Conservation (phyloP, 2,113 vertebrate genomes). For the Megalops atlanticus region DNA sequence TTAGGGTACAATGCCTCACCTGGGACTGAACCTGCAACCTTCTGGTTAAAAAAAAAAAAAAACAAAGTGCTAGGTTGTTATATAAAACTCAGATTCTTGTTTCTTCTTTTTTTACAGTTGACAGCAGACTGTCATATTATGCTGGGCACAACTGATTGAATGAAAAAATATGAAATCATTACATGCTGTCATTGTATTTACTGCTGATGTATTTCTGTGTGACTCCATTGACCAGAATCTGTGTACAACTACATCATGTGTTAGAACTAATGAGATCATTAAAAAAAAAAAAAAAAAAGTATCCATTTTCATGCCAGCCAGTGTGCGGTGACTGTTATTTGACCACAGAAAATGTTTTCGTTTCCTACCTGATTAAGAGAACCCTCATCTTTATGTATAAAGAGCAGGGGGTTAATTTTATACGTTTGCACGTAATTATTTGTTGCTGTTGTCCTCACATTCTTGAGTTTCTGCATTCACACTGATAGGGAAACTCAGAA, state of each 20-base stretch:
- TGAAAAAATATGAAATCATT: constrained; percentile 10
- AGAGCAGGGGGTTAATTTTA: too few species aligned
- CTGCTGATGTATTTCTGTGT: background rate
- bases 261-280: constrained; percentile 14
- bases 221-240: background rate
- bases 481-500: background rate
- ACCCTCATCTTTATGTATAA: background rate
- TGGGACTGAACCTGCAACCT: too few species aligned
- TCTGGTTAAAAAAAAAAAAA: too few species aligned
- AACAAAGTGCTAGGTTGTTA: too few species aligned
- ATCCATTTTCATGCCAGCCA: constrained; percentile 7
- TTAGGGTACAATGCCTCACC: too few species aligned
- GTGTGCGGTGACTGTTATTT: background rate
- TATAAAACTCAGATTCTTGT: too few species aligned
- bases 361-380: background rate
- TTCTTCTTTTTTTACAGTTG: too few species aligned
- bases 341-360: background rate
- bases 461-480: background rate
- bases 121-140: background rate
- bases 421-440: background rate
- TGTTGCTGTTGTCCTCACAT: background rate
- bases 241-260: background rate
- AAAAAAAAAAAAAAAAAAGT: constrained; percentile 10
- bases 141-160: background rate
- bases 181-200: background rate